Base-by-base conservation (phyloP, 2,797 vertebrate genomes). In the Argya squamiceps region DNA sequence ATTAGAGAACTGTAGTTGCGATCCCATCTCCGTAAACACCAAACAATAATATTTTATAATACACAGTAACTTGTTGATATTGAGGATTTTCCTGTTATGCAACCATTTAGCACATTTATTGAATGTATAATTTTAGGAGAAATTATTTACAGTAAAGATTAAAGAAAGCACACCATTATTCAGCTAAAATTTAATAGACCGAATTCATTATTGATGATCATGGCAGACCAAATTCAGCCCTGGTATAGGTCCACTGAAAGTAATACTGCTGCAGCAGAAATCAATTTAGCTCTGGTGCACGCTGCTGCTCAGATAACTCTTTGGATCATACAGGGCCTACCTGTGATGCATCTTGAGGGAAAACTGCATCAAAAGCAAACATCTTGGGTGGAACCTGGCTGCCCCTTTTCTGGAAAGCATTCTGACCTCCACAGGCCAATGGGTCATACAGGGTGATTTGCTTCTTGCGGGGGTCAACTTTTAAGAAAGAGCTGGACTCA, bases 341-440 rank as follows among this genome's bases (percentile, higher is more conserved):
- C 99, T 99, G 99, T 91, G 98, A 99, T 15, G 99, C 98, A 69
- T 99, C 99, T 20, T 98, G 99, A 26, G 99, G 98, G 89, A 99
- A 99, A 63, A 98, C 98, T 1, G 99, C 98, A 63, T 99, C 99
- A 23, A 99, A 99, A 91, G 98, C 99, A 95, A 99, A 99, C 97
- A 99, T 99, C 97, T 99, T 99, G 5, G 99, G 98, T 9, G 98
- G 98, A 65, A 98, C 98, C 82, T 98, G 98, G 97, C 97, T 97
- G 87, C 98, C 97, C 36, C 98, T 98, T 64, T 98, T 99, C 96
- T 98, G 98, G 53, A 98, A 97, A 50, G 97, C 52, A 29, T 98
- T 98, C 13, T 98, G 98, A 34, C 98, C 97, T 68, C 97, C 98
- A 24, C 98, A 99, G 24, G 97, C 93, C 75, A 98, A 65, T 0